Conservation (phyloP, 64 coral and sea anemone genomes). For the Porites lutea region DNA sequence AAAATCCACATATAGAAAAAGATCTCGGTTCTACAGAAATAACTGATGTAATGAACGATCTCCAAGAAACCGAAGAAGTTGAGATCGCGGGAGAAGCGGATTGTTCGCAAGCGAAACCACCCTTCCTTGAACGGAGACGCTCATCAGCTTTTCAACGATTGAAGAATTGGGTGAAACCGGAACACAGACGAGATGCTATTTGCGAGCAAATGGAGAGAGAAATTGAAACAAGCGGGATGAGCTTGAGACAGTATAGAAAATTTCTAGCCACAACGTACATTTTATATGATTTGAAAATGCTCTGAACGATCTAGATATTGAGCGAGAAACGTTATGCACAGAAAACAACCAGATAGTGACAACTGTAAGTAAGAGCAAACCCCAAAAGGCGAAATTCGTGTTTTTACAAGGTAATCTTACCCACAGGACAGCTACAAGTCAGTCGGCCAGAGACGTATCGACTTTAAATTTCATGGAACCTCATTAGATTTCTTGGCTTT, state of each 20-base stretch:
- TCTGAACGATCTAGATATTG: background rate
- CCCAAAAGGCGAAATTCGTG: too few species aligned
- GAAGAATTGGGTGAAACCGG: constrained; percentile 2
- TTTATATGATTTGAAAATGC: constrained; percentile 34
- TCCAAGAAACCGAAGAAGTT: background rate
- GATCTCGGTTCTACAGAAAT: background rate
- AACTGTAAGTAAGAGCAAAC: too few species aligned
- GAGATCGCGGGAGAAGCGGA: background rate
- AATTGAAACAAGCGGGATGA: constrained; percentile 51
- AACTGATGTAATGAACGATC: background rate
- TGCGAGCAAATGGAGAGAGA: constrained; percentile 76
- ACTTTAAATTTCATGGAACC: too few species aligned
- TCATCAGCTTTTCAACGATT: constrained; percentile 36
- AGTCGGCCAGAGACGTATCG: too few species aligned
- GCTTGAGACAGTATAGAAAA: constrained; percentile 64
- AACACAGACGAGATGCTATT: constrained; percentile 52
- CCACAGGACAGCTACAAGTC: too few species aligned
- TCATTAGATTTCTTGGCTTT: too few species aligned
- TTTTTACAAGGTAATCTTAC: too few species aligned
- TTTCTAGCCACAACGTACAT: constrained; percentile 20
- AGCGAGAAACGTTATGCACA: too few species aligned
- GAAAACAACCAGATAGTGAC: too few species aligned
- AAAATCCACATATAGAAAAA: background rate
- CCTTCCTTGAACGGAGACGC: background rate
- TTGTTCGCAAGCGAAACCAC: background rate